Evolutionary conservation across 2,888 invertebrate species (phyloP), one percentile per base, ranked within the genome.

Genomic region (Dynastes grantii): DNA sequence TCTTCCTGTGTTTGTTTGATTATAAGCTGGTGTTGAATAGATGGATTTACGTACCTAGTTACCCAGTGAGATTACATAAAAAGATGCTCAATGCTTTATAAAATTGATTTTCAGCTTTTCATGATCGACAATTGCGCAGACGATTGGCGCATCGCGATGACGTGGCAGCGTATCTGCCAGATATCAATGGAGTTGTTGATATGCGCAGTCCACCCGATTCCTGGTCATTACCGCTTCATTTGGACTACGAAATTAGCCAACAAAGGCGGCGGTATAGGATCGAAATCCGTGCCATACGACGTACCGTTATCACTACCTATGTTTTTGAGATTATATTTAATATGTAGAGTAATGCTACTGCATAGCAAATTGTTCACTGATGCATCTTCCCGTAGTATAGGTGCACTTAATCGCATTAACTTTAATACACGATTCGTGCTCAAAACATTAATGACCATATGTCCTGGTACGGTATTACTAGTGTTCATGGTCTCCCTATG

Each of bases 111-210:
- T 64, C 93, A 99, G 98, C 94, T 99, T 91, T 99, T 99, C 92
- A 98, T 99, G 96, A 98, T 99, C 91, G 99, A 99, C 93, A 99
- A 99, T 92, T 98, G 98, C 91, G 98, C 99, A 84, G 99, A 99
- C 90, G 99, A 99, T 92, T 99, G 99, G 99, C 93, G 99, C 88
- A 99, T 99, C 91, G 99, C 99, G 87, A 98, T 99, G 96, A 99
- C 98, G 85, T 97, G 97, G 95, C 97, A 98, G 90, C 93, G 99
- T 90, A 96, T 98, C 90, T 93, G 94, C 86, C 97, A 97, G 91
- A 97, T 98, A 88, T 92, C 94, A 80, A 92, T 97, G 87, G 99
- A 99, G 91, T 92, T 99, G 85, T 90, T 94, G 85, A 97, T 99
- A 88, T 99, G 99, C 91, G 97, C 98, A 86, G 94, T 99, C 85